Base-by-base conservation (phyloP, 1,140 invertebrate species). In the Hydropsyche tenuis region DNA sequence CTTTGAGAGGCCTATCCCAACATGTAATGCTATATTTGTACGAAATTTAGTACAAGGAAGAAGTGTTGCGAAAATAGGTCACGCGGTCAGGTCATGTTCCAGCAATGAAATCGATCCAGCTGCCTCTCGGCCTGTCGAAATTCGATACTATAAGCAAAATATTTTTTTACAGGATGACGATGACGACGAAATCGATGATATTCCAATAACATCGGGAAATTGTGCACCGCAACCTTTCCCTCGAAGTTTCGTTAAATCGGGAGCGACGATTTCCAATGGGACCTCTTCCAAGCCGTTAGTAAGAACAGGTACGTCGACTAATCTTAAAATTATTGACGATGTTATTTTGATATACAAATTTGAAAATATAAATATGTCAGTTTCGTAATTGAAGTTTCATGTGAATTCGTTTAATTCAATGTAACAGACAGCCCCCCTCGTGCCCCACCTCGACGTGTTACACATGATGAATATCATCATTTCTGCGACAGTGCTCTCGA, bases 401-500 rank as follows among this genome's bases (percentile, higher is more conserved):
- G 6, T 16, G 30, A 18, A 9, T 43, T 43, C 2, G 16, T 69
- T 66, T 65, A 30, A 27, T 72, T 65, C 75, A 48, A 65, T 74
- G 16, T 56, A 65, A 53, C 81, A 80, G 78, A 80, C 79, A 80
- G 71, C 70, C 79, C 81, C 60, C 85, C 84, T 20, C 81, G 84
- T 22, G 82, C 83, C 65, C 84, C 84, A 73, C 84, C 84, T 45
- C 81, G 84, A 73, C 82, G 85, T 78, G 86, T 89, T 76, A 89
- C 89, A 3, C 86, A 89, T 79, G 89, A 91, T 80, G 91, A 93
- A 80, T 92, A 92, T 81, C 90, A 92, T 81, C 89, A 89, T 81
- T 92, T 91, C 84, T 91, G 89, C 83, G 91, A 92, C 84, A 86
- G 87, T 77, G 90, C 90, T 78, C 86, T 94, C 72, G 92, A 93